Percentiles rank a stretch among this genome's conserved stretches.
These are phyloP conservation scores for Limnephilus lunatus DNA, from an alignment of 2,888 invertebrate genomes.

Conservation along the genomic window DNA sequence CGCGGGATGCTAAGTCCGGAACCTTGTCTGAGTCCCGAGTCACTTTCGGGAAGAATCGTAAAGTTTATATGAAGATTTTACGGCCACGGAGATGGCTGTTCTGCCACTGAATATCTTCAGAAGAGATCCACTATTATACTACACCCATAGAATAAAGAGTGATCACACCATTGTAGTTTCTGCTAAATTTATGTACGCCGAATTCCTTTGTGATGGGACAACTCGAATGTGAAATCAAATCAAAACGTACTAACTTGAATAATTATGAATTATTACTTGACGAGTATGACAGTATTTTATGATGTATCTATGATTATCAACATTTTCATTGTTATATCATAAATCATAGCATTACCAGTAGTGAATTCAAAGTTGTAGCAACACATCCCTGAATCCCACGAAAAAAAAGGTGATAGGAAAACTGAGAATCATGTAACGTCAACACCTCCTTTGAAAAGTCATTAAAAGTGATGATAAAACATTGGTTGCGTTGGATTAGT, in stretches of 20 bases:
- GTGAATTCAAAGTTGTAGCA: neutral
- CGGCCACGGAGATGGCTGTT: constrained; percentile 4
- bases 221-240: neutral
- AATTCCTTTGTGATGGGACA: neutral
- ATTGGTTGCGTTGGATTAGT: no score
- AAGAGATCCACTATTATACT: neutral
- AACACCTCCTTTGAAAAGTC: no score
- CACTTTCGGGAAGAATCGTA: neutral
- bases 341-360: neutral
- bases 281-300: neutral
- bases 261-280: neutral
- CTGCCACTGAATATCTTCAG: constrained; percentile 29
- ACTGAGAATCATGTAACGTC: no score
- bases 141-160: neutral
- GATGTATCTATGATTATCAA: neutral
- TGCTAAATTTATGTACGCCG: neutral
- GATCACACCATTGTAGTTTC: neutral
- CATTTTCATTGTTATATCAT: neutral
- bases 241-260: neutral
- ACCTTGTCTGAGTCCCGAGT: neutral
- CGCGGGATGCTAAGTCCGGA: no score
- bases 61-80: constrained; percentile 40
- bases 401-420: no score
- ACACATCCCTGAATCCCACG: no score
- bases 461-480: no score